A percentile compares a stretch with the other conserved stretches of the same genome.
phyloP scores from a whole-genome alignment of 2,797 vertebrate genomes.

The Sebastes wilsoni region DNA sequence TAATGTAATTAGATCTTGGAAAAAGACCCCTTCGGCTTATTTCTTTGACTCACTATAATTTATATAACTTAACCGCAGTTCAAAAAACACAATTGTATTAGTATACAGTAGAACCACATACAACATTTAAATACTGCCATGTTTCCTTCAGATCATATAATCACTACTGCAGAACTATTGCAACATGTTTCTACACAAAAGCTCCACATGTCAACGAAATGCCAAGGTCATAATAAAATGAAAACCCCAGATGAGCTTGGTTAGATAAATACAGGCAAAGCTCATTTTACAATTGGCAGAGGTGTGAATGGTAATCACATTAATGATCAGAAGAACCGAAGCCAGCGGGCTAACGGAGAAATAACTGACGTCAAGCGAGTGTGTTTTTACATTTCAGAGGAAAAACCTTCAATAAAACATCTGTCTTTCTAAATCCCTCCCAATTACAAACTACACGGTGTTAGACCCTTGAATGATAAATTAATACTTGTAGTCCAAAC shows the following conservation, averaged over 20 bases:
- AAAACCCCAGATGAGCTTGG: slow-evolving; percentile 8
- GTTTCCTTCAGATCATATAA: slow-evolving; percentile 16
- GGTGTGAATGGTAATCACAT: slow-evolving; percentile 22
- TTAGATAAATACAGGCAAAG: neutral
- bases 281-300: slow-evolving; percentile 12
- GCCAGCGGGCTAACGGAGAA: neutral
- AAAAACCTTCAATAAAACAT: slow-evolving; percentile 1
- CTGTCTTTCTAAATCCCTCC: neutral
- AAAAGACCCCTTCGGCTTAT: neutral
- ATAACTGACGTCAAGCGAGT: neutral
- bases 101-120: neutral
- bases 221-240: neutral
- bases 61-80: slow-evolving; percentile 13
- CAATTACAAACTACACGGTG: neutral
- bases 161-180: slow-evolving; percentile 7
- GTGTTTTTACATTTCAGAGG: slow-evolving; percentile 1
- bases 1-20: slow-evolving; percentile 17
- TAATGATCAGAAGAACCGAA: slow-evolving; percentile 5
- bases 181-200: slow-evolving; percentile 29
- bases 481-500: neutral
- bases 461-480: neutral
- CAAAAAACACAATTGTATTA: slow-evolving; percentile 17
- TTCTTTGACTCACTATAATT: neutral
- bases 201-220: slow-evolving; percentile 13
- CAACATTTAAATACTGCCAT: neutral